Conservation (phyloP, 53 echinoderm and acorn worm species). For the Patiria pectinifera region DNA sequence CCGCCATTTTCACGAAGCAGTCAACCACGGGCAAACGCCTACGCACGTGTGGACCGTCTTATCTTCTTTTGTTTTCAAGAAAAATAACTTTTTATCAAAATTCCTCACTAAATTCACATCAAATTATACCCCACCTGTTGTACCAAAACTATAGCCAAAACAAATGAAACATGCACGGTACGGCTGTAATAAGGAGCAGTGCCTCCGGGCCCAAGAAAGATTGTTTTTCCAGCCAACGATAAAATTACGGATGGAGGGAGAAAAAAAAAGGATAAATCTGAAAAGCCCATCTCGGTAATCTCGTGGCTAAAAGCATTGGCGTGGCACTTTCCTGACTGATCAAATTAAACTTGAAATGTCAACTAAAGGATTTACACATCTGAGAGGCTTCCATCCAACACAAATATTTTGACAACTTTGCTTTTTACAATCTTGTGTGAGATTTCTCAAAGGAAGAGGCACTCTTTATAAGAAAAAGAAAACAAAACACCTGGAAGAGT, state of each 20-base stretch:
- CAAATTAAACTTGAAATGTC: constrained; percentile 1
- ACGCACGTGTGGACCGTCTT: neutral
- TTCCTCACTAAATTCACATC: neutral
- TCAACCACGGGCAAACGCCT: neutral
- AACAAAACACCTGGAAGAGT: neutral
- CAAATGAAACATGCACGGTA: neutral
- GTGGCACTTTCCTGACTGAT: neutral
- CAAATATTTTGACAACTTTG: neutral
- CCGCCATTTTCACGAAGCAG: neutral
- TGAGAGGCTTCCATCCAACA: neutral
- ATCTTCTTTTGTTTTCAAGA: too few relatives aligned
- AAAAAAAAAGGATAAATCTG: neutral
- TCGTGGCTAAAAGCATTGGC: neutral
- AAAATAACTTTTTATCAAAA: neutral
- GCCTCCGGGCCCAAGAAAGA: neutral
- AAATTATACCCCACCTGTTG: neutral
- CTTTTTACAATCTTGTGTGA: neutral
- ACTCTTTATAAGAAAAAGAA: neutral
- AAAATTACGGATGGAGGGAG: neutral
- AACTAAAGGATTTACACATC: neutral
- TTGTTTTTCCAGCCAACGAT: neutral
- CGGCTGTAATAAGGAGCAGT: neutral
- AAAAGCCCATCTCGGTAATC: neutral
- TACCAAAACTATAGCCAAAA: neutral
- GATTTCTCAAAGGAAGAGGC: neutral